Base-by-base conservation (phyloP, 2,113 vertebrate genomes). In the Motacilla tschutschensis region DNA sequence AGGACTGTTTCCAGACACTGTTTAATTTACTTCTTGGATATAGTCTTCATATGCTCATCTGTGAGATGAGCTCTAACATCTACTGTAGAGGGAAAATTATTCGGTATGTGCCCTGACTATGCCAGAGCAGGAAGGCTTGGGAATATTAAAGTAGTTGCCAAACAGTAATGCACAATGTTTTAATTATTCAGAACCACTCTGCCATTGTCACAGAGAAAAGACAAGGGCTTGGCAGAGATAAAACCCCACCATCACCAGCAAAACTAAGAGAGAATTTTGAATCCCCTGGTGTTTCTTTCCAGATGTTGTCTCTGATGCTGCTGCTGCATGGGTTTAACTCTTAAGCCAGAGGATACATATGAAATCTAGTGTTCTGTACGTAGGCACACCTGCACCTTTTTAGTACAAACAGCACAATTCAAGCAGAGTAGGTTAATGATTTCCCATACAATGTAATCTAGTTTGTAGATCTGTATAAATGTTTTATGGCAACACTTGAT, bases 381-480 rank as follows among this genome's bases (percentile, higher is more conserved):
- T 24, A 31, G 0, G 2, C 29, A 63, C 81, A 88, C 44, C 57
- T 73, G 79, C 28, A 47, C 40, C 54, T 83, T 92, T 91, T 93
- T 66, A 74, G 67, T 58, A 83, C 75, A 76, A 83, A 76, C 24
- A 70, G 55, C 47, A 87, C 78, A 31, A 86, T 92, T 93, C 63
- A 85, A 75, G 78, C 38, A 79, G 92, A 67, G 31, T 53, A 88
- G 79, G 81, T 95, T 94, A 95, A 93, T 93, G 94, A 94, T 92
- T 94, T 89, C 93, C 69, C 87, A 83, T 59, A 48, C 89, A 79
- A 94, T 35, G 46, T 74, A 94, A 95, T 94, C 91, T 94, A 82
- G 22, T 94, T 96, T 96, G 91, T 94, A 93, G 94, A 94, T 87
- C 87, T 85, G 83, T 69, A 90, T 95, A 94, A 96, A 95, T 92